These are phyloP conservation scores for Bufo bufo DNA, from an alignment of 2,113 vertebrate species.

Conservation along the genomic window DNA sequence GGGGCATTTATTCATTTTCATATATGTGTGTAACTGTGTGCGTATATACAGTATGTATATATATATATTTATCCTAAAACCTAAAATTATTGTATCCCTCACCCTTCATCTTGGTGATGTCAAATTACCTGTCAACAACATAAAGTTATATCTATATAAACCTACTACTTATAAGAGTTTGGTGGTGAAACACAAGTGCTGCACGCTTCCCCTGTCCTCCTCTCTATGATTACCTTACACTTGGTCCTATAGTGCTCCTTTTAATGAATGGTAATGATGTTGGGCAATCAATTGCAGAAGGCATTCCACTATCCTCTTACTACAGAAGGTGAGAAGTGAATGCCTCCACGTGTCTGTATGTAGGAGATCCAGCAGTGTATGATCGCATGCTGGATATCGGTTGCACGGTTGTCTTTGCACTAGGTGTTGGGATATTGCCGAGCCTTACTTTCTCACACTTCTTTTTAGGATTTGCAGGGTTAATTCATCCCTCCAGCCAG, in stretches of 20 bases:
- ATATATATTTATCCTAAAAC: too few species aligned
- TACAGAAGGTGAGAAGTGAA: not conserved
- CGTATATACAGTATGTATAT: too few species aligned
- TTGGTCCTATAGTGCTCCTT: not conserved
- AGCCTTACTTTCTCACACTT: not conserved
- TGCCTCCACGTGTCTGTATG: not conserved
- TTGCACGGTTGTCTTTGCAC: not conserved
- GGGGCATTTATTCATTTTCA: too few species aligned
- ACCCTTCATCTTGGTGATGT: too few species aligned
- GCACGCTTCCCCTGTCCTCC: too few species aligned
- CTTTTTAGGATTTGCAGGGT: constrained; percentile 13
- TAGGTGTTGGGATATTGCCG: not conserved
- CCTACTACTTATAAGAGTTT: too few species aligned
- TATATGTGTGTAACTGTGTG: too few species aligned
- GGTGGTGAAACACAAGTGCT: too few species aligned
- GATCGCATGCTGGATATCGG: not conserved
- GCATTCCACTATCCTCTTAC: not conserved
- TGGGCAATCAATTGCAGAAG: not conserved
- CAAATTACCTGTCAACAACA: too few species aligned
- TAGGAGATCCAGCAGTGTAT: not conserved
- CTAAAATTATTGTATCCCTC: too few species aligned
- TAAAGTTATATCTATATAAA: too few species aligned
- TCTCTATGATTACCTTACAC: too few species aligned
- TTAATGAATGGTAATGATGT: not conserved
- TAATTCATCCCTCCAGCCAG: constrained; percentile 32